These are phyloP conservation scores for Boulengeromyrus knoepffleri DNA, from an alignment of 2,113 vertebrate species.

Conservation along the genomic window DNA sequence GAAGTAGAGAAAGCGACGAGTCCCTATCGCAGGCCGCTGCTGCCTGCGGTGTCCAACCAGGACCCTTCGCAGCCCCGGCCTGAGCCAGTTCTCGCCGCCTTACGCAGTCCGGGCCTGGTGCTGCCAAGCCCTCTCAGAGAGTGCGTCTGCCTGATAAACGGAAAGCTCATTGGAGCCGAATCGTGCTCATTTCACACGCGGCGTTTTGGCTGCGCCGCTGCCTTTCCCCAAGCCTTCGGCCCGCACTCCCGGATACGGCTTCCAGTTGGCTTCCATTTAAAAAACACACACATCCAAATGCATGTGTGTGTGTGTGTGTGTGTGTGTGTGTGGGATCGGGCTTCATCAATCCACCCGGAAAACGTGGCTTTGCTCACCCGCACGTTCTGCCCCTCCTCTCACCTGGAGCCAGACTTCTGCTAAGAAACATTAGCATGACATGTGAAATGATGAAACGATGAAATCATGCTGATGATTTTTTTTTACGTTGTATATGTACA, in stretches of 20 bases:
- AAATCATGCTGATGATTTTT: not conserved
- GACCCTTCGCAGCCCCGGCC: not conserved
- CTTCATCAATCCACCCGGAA: not conserved
- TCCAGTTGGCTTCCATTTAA: constrained; percentile 8
- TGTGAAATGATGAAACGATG: not conserved
- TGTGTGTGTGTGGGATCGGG: not conserved
- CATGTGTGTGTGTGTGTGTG: not conserved
- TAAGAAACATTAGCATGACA: not conserved
- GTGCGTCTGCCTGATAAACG: constrained; percentile 17
- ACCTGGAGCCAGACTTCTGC: not conserved
- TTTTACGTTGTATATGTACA: not conserved
- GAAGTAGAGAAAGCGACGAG: not conserved
- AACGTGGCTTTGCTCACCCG: no score
- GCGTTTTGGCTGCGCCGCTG: not conserved
- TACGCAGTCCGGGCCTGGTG: not conserved
- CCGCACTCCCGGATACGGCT: not conserved
- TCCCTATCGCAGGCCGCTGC: not conserved
- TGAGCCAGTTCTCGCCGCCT: not conserved
- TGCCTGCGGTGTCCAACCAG: not conserved
- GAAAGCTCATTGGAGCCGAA: constrained; percentile 8
- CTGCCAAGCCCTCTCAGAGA: constrained; percentile 15
- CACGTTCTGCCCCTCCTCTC: not conserved
- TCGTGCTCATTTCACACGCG: constrained; percentile 1
- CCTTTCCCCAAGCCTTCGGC: not conserved
- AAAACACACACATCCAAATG: not conserved